phyloP scores from a whole-genome alignment of 2,113 vertebrate species.

The Actenoides lindsayi region DNA sequence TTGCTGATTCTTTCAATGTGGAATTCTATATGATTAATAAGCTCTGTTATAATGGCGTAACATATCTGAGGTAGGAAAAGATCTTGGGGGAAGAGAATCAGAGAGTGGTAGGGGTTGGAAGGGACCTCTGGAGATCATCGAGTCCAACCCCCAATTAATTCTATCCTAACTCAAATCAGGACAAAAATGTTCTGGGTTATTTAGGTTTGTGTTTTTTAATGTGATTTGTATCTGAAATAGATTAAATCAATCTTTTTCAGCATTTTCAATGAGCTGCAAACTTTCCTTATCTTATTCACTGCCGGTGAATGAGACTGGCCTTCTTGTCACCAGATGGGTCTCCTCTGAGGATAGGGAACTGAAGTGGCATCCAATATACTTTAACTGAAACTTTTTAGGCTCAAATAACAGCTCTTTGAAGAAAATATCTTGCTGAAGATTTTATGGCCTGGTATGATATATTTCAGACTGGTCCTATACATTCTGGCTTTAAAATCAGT shows the following conservation, averaged over 20 bases:
- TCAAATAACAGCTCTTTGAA: neutral
- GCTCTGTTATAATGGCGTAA: neutral
- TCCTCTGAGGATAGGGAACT: neutral
- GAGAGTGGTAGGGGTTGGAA: too few relatives aligned
- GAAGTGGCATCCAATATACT: neutral
- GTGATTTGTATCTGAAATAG: neutral
- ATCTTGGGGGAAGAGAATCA: too few relatives aligned
- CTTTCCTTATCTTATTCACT: neutral
- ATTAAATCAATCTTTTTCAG: neutral
- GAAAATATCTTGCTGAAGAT: neutral
- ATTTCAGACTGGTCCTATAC: neutral
- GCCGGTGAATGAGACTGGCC: neutral
- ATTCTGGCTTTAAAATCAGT: neutral
- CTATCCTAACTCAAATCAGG: too few relatives aligned
- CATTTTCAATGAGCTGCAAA: neutral
- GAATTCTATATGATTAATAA: rapidly evolving
- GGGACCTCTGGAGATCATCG: too few relatives aligned
- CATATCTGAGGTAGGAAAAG: neutral
- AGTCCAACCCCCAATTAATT: too few relatives aligned
- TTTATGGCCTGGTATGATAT: neutral
- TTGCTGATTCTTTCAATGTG: neutral
- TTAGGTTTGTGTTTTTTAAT: neutral
- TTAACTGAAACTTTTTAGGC: neutral
- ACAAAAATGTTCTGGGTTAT: neutral
- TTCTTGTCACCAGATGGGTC: neutral